These are phyloP conservation scores for Arnoldichthys spilopterus DNA, from an alignment of 2,797 vertebrate species.

Conservation along the genomic window DNA sequence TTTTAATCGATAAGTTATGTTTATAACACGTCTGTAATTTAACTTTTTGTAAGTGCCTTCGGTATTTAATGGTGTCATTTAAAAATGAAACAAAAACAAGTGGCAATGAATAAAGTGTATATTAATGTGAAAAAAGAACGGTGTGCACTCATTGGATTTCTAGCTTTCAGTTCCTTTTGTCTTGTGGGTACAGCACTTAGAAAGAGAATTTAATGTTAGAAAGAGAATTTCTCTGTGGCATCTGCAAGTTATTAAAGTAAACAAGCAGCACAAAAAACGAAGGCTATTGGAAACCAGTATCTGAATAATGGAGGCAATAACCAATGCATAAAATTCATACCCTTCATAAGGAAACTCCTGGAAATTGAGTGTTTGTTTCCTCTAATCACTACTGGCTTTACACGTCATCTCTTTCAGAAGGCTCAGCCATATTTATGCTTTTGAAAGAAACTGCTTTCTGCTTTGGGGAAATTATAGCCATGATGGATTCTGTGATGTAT, in stretches of 20 bases:
- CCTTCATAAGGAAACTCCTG: too few species aligned
- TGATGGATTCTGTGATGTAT: neutral
- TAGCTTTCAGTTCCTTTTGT: neutral
- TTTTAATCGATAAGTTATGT: conserved; percentile 73
- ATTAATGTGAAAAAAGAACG: conserved; percentile 55
- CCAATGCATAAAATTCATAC: too few species aligned
- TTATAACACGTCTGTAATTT: conserved; percentile 79
- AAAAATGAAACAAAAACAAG: conserved; percentile 71
- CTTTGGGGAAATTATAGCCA: neutral
- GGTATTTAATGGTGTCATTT: conserved; percentile 85
- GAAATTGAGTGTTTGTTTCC: too few species aligned
- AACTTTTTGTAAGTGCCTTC: conserved; percentile 99
- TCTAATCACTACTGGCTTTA: neutral
- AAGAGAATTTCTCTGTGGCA: too few species aligned
- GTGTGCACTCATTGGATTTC: neutral
- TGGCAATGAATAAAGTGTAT: conserved; percentile 71
- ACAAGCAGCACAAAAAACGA: too few species aligned
- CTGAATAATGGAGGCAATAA: neutral
- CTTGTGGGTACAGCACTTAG: too few species aligned
- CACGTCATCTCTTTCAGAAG: neutral
- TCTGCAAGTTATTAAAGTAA: too few species aligned
- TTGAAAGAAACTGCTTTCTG: neutral
- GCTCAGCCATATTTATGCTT: neutral
- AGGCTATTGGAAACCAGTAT: neutral
- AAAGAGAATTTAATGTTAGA: too few species aligned